phyloP scores from a whole-genome alignment of 2,888 invertebrate species.

The Lasioglossum pauxillum region DNA sequence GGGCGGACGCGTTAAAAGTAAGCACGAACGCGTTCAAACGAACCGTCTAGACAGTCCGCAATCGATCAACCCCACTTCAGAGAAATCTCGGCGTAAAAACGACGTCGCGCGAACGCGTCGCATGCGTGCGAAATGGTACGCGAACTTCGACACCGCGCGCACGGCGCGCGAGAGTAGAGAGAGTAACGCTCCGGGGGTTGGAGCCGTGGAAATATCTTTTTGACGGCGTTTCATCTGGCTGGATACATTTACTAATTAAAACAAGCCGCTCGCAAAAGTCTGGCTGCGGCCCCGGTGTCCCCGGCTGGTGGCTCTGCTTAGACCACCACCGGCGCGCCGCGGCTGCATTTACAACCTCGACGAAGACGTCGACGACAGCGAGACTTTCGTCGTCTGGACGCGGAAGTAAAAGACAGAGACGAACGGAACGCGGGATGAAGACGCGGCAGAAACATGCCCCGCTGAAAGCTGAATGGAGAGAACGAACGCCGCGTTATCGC shows the following conservation, averaged over 20 bases:
- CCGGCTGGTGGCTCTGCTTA: conserved; percentile 34
- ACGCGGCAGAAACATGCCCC: not conserved
- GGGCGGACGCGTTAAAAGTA: conserved; percentile 34
- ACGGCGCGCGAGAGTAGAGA: not conserved
- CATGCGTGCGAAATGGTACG: conserved; percentile 39
- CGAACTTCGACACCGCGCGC: conserved; percentile 24
- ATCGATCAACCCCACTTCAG: conserved; percentile 67
- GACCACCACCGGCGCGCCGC: conserved; percentile 18
- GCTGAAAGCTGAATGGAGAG: conserved; percentile 25
- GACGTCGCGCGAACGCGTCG: conserved; percentile 46
- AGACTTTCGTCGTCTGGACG: conserved; percentile 54
- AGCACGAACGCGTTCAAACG: conserved; percentile 54
- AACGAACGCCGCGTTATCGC: conserved; percentile 43
- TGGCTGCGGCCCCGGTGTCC: conserved; percentile 41
- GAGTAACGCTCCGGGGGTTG: not conserved
- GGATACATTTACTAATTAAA: conserved; percentile 76
- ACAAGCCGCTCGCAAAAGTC: conserved; percentile 60
- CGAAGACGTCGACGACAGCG: conserved; percentile 63
- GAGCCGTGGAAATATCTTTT: conserved; percentile 14
- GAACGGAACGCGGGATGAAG: not conserved
- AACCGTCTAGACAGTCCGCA: conserved; percentile 63
- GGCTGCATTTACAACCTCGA: not conserved
- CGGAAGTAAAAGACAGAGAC: conserved; percentile 1
- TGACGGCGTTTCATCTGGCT: conserved; percentile 50
- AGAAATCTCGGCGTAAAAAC: conserved; percentile 58